Evolutionary conservation across 2,888 invertebrate species (phyloP), one percentile per base, ranked within the genome.

Genomic region (Cantharis nigra): DNA sequence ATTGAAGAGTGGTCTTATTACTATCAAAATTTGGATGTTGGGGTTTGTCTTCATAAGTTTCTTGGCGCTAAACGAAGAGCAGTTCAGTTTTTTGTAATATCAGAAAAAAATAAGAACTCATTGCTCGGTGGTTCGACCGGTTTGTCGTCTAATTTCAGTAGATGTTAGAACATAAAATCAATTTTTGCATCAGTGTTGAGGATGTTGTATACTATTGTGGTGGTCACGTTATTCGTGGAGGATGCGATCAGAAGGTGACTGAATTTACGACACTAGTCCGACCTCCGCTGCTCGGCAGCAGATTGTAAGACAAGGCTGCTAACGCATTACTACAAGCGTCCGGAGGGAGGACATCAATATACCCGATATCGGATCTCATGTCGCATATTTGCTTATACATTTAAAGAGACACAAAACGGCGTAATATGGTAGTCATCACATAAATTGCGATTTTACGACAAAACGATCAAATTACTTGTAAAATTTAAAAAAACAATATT

Each of bases 301-400:
- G 85, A 86, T 86, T 85, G 86, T 86, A 83, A 83, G 85, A 87
- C 87, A 86, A 86, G 85, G 80, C 82, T 81, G 85, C 85, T 84
- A 86, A 86, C 85, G 86, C 86, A 85, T 86, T 85, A 86, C 85
- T 84, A 85, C 86, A 85, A 86, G 85, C 82, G 83, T 80, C 83
- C 81, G 83, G 83, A 84, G 84, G 84, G 83, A 84, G 84, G 85
- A 87, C 87, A 87, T 87, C 87, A 87, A 87, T 87, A 87, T 86
- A 85, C 85, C 80, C 84, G 87, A 88, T 87, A 87, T 84, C 83
- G 80, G 85, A 88, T 87, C 88, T 86, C 80, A 80, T 87, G 87
- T 87, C 86, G 85, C 87, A 87, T 86, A 87, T 87, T 87, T 87
- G 87, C 86, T 86, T 87, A 87, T 87, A 87, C 87, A 85, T 82